Conservation (phyloP, 2,888 invertebrate species). For the Drosophila pullipes region DNA sequence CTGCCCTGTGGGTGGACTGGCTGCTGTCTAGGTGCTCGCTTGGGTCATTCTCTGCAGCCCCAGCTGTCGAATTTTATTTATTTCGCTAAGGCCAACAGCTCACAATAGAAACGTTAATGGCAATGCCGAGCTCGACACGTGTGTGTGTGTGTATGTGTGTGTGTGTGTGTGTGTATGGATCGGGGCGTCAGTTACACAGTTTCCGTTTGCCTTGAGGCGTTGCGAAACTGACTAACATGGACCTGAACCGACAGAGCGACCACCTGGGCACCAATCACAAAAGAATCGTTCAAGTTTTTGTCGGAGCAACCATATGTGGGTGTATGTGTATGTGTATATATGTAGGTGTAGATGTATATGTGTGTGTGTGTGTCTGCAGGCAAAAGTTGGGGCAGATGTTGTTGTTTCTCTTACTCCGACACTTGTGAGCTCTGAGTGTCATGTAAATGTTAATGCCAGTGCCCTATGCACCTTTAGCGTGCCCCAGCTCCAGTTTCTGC, state of each 20-base stretch:
- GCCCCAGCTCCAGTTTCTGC: constrained; percentile 5
- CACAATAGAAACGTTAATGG: constrained; percentile 81
- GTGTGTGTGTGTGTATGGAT: constrained; percentile 39
- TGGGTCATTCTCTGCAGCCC: constrained; percentile 52
- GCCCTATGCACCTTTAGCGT: constrained; percentile 73
- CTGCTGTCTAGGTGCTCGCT: constrained; percentile 35
- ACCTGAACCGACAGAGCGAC: constrained; percentile 50
- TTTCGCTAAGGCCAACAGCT: constrained; percentile 79
- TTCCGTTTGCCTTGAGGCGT: constrained; percentile 76
- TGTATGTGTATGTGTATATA: not conserved
- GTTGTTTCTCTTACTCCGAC: constrained; percentile 52
- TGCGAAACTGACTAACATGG: constrained; percentile 44
- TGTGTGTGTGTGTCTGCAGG: constrained; percentile 3
- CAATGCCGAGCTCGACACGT: constrained; percentile 49
- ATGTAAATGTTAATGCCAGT: constrained; percentile 79
- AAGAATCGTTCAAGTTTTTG: constrained; percentile 76
- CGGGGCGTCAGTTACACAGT: constrained; percentile 72
- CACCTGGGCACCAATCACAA: constrained; percentile 73
- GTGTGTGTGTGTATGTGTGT: constrained; percentile 17
- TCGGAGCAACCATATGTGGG: constrained; percentile 44
- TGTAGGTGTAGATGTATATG: not conserved
- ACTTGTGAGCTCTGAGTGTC: constrained; percentile 64
- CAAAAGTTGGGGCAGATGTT: constrained; percentile 34
- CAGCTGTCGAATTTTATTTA: constrained; percentile 79
- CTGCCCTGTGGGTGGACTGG: constrained; percentile 48